These are phyloP conservation scores for Megaceryle torquata DNA, from an alignment of 2,113 vertebrate genomes.

Conservation along the genomic window DNA sequence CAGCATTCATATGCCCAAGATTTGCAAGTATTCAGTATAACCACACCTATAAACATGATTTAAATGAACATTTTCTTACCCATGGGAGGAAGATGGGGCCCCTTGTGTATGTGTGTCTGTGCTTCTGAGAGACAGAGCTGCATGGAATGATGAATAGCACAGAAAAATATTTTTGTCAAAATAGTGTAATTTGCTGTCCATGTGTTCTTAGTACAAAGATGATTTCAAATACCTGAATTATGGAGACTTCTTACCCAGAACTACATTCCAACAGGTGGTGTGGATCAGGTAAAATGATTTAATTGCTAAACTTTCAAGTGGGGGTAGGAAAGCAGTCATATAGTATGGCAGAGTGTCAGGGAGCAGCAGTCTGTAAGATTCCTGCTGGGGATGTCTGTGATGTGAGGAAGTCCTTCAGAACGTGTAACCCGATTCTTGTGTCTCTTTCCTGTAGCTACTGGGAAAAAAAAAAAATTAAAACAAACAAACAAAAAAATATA, in stretches of 20 bases:
- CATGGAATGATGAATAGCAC: background rate
- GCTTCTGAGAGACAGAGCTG: background rate
- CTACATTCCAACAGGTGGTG: background rate
- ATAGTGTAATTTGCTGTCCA: background rate
- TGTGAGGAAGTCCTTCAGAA: background rate
- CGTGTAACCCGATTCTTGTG: background rate
- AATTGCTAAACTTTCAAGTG: background rate
- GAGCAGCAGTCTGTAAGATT: background rate
- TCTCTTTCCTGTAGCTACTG: background rate
- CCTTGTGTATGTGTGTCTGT: background rate
- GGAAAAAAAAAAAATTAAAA: background rate
- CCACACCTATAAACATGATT: background rate
- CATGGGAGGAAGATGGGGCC: background rate
- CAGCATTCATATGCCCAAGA: background rate
- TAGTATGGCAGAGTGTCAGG: background rate
- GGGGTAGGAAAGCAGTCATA: background rate
- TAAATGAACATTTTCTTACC: conserved; percentile 12
- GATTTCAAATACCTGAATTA: background rate
- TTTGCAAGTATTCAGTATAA: background rate
- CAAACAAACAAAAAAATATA: background rate
- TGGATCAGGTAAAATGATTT: background rate
- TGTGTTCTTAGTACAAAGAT: background rate
- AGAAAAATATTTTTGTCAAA: background rate
- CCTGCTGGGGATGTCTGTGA: background rate
- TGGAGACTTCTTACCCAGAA: background rate